These are phyloP conservation scores for Saturnia japonica DNA, from an alignment of 2,888 invertebrate species.

Conservation along the genomic window DNA sequence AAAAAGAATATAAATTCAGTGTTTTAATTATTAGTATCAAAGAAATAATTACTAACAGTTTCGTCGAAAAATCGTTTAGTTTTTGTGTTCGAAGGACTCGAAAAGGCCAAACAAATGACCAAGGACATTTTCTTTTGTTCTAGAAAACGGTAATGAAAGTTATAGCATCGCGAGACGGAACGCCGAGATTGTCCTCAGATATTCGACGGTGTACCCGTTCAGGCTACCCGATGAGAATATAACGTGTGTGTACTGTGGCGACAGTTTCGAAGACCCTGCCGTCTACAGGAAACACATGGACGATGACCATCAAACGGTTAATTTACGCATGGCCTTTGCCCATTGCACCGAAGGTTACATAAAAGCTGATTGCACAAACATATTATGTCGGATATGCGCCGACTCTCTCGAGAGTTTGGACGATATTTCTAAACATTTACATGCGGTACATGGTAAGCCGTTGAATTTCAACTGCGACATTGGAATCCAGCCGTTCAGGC, in stretches of 20 bases:
- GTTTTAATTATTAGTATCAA: not conserved
- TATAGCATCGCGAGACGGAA: slow-evolving; percentile 69
- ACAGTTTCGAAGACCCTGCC: slow-evolving; percentile 57
- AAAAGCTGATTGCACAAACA: slow-evolving; percentile 66
- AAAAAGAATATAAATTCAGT: not conserved
- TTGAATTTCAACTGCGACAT: slow-evolving; percentile 50
- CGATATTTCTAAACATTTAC: slow-evolving; percentile 57
- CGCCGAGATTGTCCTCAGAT: slow-evolving; percentile 72
- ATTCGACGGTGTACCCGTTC: slow-evolving; percentile 75
- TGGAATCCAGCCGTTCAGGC: slow-evolving; percentile 65
- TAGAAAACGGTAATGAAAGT: slow-evolving; percentile 64
- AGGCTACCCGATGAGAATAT: slow-evolving; percentile 66
- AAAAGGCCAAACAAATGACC: slow-evolving; percentile 57
- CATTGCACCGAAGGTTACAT: slow-evolving; percentile 65
- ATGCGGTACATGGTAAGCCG: slow-evolving; percentile 51
- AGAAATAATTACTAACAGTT: not conserved
- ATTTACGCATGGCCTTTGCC: slow-evolving; percentile 58
- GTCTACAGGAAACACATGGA: slow-evolving; percentile 66
- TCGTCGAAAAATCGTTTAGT: not conserved
- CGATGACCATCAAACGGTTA: slow-evolving; percentile 60
- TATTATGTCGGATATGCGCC: slow-evolving; percentile 62
- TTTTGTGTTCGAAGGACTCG: slow-evolving; percentile 20
- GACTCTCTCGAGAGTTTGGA: slow-evolving; percentile 48
- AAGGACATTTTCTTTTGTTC: slow-evolving; percentile 76
- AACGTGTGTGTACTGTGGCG: slow-evolving; percentile 74